Base-by-base conservation (phyloP, 2,888 invertebrate species). In the Linyphia triangularis region DNA sequence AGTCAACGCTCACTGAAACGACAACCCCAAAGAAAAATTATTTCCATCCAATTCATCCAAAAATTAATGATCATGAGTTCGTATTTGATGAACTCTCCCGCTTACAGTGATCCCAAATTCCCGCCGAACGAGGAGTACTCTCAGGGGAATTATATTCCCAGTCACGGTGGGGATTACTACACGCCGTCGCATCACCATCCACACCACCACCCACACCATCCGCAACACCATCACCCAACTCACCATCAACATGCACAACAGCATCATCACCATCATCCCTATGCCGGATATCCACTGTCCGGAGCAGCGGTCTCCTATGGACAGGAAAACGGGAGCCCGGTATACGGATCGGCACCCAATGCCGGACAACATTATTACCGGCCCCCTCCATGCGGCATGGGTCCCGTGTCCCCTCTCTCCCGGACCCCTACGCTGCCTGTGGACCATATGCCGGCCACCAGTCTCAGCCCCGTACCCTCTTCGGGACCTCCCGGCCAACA, bases 51-150 rank as follows among this genome's bases (percentile, higher is more conserved):
- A 92, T 92, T 92, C 92, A 91, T 91, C 92, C 91, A 94, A 94
- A 93, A 94, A 94, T 94, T 94, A 90, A 90, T 90, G 90, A 94
- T 93, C 94, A 98, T 98, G 98, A 98, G 97, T 95, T 97, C 97
- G 94, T 98, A 97, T 95, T 95, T 98, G 91, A 91, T 91, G 91
- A 90, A 91, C 90, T 91, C 90, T 90, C 89, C 90, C 83, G 85
- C 86, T 78, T 89, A 85, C 67, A 83, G 84, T 89, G 93, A 93
- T 91, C 93, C 93, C 33, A 93, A 93, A 92, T 93, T 93, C 94
- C 97, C 97, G 90, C 97, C 98, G 79, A 96, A 95, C 92, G 98
- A 98, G 93, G 97, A 97, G 92, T 97, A 97, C 94, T 96, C 95
- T 92, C 96, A 97, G 92, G 96, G 95, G 91, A 96, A 96, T 93